Evolutionary conservation across 1,140 invertebrate genomes (phyloP), one percentile per base, ranked within the genome.

Genomic region (Cydia fagiglandana): DNA sequence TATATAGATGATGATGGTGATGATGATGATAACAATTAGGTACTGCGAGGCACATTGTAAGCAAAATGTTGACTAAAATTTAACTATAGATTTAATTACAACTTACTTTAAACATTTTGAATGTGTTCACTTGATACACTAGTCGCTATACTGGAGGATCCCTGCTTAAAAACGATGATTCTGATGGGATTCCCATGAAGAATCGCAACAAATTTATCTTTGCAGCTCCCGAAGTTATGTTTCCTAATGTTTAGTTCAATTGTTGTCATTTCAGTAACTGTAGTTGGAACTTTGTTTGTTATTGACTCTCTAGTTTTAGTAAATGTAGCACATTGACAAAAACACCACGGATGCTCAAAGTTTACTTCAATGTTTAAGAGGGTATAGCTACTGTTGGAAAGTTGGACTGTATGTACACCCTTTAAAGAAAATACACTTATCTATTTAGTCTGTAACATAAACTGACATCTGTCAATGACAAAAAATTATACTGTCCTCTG

Each of bases 91-190:
- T 45, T 45, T 2, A 13, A 45, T 41, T 34, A 38, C 3, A 34
- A 68, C 64, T 68, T 68, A 68, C 64, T 68, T 68, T 68, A 3
- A 34, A n/a, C 64, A 68, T 68, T 68, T 68, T 68, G 28, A 15
- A n/a, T 68, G 30, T n/a, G 28, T n/a, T 17, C 30, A 68, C 28
- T 28, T 13, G 24, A 30, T 34, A 68, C 64, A 66, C 64, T 68
- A 28, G 28, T 68, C 28, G 13, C 15, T 30, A 68, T 15, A 68
- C 28, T n/a, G 64, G 28, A 66, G 15, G 64, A 34, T 2, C 64
- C 30, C n/a, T 34, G 30, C 30, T 68, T 68, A 68, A 68, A 68
- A 30, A 68, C n/a, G 64, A n/a, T 7, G 15, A 15, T 68, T 34
- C 13, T 13, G 15, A 38, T 38, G 64, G 30, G 34, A 38, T 34